A percentile compares a stretch with the other conserved stretches of the same genome.
phyloP scores from a whole-genome alignment of 2,888 invertebrate genomes.

The Chorisops tibialis region DNA sequence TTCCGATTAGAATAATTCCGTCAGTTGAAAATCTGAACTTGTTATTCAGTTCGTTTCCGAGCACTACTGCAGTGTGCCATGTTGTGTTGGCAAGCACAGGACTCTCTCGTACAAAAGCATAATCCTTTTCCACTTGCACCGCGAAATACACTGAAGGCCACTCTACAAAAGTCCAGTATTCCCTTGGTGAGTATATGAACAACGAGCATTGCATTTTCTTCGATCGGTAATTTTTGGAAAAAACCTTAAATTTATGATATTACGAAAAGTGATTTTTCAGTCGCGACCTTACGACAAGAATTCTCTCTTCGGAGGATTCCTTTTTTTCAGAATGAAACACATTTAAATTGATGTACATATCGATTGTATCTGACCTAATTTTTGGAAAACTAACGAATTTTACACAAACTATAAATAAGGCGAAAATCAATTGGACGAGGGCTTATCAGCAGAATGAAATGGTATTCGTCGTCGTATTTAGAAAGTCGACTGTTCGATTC shows the following conservation, averaged over 20 bases:
- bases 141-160: conserved; percentile 45
- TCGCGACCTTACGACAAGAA: background rate
- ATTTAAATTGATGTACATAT: background rate
- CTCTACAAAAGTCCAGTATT: conserved; percentile 47
- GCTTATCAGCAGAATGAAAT: conserved; percentile 38
- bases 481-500: conserved; percentile 51
- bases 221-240: no score
- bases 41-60: conserved; percentile 60
- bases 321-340: no score
- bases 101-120: conserved; percentile 42
- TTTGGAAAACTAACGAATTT: background rate
- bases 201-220: background rate
- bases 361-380: conserved; percentile 14
- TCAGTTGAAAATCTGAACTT: no score
- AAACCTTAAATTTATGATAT: no score
- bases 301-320: background rate
- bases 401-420: background rate
- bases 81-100: conserved; percentile 49
- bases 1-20: no score
- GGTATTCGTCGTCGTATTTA: conserved; percentile 43
- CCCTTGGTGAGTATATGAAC: conserved; percentile 52
- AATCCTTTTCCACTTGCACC: conserved; percentile 42
- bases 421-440: conserved; percentile 16
- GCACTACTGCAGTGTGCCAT: conserved; percentile 63
- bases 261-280: background rate